Evolutionary conservation across 2,797 vertebrate species (phyloP).

Genomic region (Liasis olivaceus): DNA sequence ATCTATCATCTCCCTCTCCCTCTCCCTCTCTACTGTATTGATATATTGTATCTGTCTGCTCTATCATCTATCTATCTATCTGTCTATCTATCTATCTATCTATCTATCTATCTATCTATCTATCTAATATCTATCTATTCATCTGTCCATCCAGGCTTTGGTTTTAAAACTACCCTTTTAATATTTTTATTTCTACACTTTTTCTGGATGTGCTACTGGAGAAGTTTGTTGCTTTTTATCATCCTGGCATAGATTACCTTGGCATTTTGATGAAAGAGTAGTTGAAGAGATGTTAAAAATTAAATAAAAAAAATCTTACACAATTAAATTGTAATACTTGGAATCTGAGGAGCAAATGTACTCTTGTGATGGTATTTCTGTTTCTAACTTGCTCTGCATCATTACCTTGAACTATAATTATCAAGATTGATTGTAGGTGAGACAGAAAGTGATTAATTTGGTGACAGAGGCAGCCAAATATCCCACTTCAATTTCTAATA

Average conservation of each 20-base stretch:
- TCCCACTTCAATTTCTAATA: slow-evolving; percentile 18
- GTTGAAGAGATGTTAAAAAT: background rate
- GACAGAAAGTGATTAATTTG: slow-evolving; percentile 1
- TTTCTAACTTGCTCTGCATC: slow-evolving; percentile 31
- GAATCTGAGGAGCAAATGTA: accelerated
- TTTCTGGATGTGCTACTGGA: background rate
- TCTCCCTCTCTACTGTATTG: too few relatives aligned
- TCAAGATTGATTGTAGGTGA: slow-evolving; percentile 23
- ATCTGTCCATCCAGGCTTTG: background rate
- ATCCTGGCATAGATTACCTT: background rate
- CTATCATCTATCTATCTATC: too few relatives aligned
- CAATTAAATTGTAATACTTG: slow-evolving; percentile 24
- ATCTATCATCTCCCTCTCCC: too few relatives aligned
- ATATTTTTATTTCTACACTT: background rate
- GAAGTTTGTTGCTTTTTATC: background rate
- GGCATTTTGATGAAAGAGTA: background rate
- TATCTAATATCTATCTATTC: too few relatives aligned
- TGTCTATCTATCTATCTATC: too few relatives aligned
- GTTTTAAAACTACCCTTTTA: background rate
- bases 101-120: too few relatives aligned
- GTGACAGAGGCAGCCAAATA: background rate
- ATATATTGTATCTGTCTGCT: too few relatives aligned
- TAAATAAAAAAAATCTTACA: slow-evolving; percentile 3
- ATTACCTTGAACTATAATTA: slow-evolving; percentile 27
- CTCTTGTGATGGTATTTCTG: slow-evolving; percentile 28